Evolutionary conservation across 1,140 invertebrate species (phyloP), one percentile per base, ranked within the genome.

Genomic region (Drosophila auraria): DNA sequence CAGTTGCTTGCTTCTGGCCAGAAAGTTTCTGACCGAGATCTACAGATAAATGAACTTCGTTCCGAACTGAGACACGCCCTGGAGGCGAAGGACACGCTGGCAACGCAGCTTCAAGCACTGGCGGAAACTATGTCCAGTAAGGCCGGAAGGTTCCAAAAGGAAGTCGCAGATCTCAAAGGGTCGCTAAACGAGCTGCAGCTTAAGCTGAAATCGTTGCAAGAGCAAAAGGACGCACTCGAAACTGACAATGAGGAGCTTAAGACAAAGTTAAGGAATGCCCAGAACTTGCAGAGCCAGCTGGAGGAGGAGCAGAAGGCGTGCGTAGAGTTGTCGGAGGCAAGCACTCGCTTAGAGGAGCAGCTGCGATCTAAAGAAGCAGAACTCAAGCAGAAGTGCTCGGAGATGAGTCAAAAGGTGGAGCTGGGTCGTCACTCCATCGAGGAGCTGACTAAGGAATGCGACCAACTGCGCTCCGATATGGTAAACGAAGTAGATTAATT

Each of bases 111-210:
- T 0, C 6, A 66, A 20, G 23, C 44, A 7, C 17, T 75, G 3
- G 45, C 78, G 36, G 20, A 25, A 1, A 33, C 47, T 17, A 23
- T 87, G 51, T 30, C 53, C 1, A 12, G 17, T 7, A 50, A 83
- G 30, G 11, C 45, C 2, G 23, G 15, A 14, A 9, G 51, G 11
- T 71, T 83, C 5, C 14, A 69, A 25, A 59, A 36, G 0, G 53
- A 78, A 7, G 11, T 80, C 0, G 12, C 47, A 0, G 65, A 81
- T 5, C 5, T 89, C 11, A n/a, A 70, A 5, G 49, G 60, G 23
- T 68, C 78, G 5, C 42, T 42, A 3, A 20, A n/a, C 3, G 84
- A 89, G 15, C 45, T 79, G 3, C 40, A 73, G 7, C 8, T 76
- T 0, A 73, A 89, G 15, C 23, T 80, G 1, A 45, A 70, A 9